Percentiles rank a stretch among this genome's conserved stretches.
These are phyloP conservation scores for Hoplodrina ambigua DNA, from an alignment of 2,888 invertebrate genomes.

Conservation along the genomic window DNA sequence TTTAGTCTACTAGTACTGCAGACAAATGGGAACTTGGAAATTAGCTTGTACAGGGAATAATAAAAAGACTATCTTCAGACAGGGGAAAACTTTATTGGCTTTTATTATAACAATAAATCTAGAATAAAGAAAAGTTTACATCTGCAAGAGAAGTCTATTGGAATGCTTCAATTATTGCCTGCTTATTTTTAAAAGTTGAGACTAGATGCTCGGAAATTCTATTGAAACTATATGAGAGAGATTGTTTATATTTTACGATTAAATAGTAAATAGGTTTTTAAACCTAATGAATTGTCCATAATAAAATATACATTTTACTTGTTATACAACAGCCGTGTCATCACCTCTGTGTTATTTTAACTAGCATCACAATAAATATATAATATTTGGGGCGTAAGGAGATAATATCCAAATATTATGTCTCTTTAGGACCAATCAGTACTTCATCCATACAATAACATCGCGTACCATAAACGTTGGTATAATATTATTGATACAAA, in stretches of 20 bases:
- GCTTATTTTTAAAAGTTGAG: slow-evolving; percentile 27
- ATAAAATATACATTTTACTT: slow-evolving; percentile 61
- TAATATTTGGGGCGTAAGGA: slow-evolving; percentile 58
- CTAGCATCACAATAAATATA: slow-evolving; percentile 65
- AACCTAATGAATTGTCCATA: slow-evolving; percentile 29
- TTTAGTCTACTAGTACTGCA: neutral
- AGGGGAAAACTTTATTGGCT: slow-evolving; percentile 61
- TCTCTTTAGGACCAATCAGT: slow-evolving; percentile 29
- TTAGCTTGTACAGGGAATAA: neutral
- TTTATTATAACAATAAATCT: slow-evolving; percentile 53
- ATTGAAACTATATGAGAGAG: slow-evolving; percentile 20
- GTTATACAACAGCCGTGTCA: slow-evolving; percentile 70
- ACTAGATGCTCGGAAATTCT: slow-evolving; percentile 29
- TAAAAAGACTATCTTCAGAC: slow-evolving; percentile 39
- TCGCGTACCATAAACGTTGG: slow-evolving; percentile 17
- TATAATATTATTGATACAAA: neutral
- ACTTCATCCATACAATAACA: slow-evolving; percentile 29
- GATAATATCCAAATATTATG: slow-evolving; percentile 25
- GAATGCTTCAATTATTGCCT: slow-evolving; percentile 55
- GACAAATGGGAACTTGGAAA: neutral
- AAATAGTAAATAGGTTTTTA: slow-evolving; percentile 21
- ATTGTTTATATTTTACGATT: slow-evolving; percentile 33
- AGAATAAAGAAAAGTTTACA: slow-evolving; percentile 38
- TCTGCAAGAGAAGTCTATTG: slow-evolving; percentile 48
- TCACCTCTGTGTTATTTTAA: slow-evolving; percentile 64